Evolutionary conservation across 2,797 vertebrate species (phyloP).

Genomic region (Danionella dracula): DNA sequence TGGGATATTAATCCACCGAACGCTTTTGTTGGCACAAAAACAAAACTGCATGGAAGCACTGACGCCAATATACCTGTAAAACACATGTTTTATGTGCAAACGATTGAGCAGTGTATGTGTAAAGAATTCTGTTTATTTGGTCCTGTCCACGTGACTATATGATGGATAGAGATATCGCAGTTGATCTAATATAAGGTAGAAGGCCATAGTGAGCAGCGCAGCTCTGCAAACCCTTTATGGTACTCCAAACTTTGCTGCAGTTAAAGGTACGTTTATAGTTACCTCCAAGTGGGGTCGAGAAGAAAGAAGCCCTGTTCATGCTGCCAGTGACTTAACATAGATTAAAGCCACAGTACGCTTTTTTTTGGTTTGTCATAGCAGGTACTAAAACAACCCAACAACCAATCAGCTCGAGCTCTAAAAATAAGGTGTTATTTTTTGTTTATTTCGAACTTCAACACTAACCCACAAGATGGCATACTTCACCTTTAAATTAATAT

Average conservation of each 20-base stretch:
- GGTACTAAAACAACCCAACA: no score
- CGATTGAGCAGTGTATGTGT: conserved; percentile 45
- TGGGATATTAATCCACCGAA: conserved; percentile 2
- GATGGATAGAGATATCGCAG: conserved; percentile 40
- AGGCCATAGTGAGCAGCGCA: conserved; percentile 42
- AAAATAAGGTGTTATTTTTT: no score
- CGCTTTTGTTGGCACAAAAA: conserved; percentile 18
- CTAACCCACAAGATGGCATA: no score
- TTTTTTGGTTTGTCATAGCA: no score
- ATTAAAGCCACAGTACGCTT: no score
- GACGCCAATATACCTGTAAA: conserved; percentile 50
- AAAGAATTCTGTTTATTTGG: conserved; percentile 40
- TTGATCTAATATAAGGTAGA: conserved; percentile 38
- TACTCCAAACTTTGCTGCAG: conserved; percentile 5
- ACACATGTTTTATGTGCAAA: conserved; percentile 56
- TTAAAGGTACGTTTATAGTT: conserved; percentile 15
- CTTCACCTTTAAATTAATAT: no score
- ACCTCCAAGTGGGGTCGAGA: conserved; percentile 2
- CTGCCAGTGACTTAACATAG: not conserved
- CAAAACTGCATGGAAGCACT: conserved; percentile 48
- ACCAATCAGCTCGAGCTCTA: no score
- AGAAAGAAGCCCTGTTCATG: not conserved
- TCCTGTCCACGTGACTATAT: conserved; percentile 25
- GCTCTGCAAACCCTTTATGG: conserved; percentile 34
- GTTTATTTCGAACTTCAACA: no score